Base-by-base conservation (phyloP, 2,113 vertebrate species). In the Gopherus evgoodei region DNA sequence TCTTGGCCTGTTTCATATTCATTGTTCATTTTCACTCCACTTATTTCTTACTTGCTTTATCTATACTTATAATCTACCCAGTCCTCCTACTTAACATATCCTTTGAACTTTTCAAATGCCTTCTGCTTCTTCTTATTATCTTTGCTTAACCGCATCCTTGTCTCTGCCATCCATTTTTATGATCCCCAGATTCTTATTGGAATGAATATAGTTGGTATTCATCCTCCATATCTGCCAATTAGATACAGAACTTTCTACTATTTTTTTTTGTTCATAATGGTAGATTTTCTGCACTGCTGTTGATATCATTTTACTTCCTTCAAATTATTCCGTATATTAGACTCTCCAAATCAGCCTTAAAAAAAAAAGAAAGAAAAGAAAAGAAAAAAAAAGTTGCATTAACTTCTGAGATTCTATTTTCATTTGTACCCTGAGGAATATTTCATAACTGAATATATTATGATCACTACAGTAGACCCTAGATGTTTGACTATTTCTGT, bases 381-480 rank as follows among this genome's bases (percentile, higher is more conserved):
- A 95, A 80, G 3, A 2, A 81, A 93, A 93, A 2, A 4, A 9
- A 93, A 90, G 84, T 91, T 90, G 24, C 57, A 92, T 91, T 97
- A 96, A 95, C 83, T 98, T 97, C 90, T 95, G 84, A 96, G 42
- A 96, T 97, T 88, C 90, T 93, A 83, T 97, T 98, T 97, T 91
- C 87, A 96, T 47, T 94, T 93, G 91, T 47, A 92, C 84, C 90
- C 44, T 1, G 69, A 96, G 92, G 94, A 97, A 91, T 50, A 94
- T 93, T 97, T 98, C 78, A 81, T 97, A 97, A 95, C 94, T 97
- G 91, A 98, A 97, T 98, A 96, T 93, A 96, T 96, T 97, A 97
- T 92, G 83, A 97, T 97, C 92, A 95, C 80, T 90, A 91, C 93
- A 95, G 90, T 88, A 87, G 86, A 93, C 79, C 50, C 62, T 94